Evolutionary conservation across 2,797 vertebrate species (phyloP).

Genomic region (Simalia tracyae): DNA sequence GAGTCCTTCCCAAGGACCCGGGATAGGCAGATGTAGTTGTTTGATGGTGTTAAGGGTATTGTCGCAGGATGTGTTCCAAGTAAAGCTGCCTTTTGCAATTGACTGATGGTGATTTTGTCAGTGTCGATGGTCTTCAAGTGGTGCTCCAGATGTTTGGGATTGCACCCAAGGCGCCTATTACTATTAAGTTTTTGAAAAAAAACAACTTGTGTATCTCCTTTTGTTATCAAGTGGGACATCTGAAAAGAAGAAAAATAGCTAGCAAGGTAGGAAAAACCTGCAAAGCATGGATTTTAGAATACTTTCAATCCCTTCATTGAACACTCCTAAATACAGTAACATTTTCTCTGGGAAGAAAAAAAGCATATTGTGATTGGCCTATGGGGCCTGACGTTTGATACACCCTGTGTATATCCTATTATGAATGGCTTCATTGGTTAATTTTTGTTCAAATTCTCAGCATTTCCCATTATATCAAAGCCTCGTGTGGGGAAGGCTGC

Average conservation of each 20-base stretch:
- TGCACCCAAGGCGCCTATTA: not conserved
- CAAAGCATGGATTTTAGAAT: not conserved
- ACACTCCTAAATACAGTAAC: not conserved
- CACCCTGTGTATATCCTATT: not conserved
- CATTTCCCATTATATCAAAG: not conserved
- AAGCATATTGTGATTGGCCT: not conserved
- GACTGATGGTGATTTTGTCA: no score
- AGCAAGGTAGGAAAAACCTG: not conserved
- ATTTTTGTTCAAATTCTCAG: not conserved
- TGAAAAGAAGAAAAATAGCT: not conserved
- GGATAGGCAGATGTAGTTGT: no score
- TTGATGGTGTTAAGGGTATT: no score
- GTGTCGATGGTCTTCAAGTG: not conserved
- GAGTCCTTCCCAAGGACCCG: not conserved
- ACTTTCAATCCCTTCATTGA: not conserved
- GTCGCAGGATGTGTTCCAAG: no score
- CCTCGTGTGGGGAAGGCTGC: not conserved
- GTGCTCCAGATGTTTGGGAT: not conserved
- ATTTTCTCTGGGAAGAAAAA: not conserved
- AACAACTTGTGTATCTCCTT: not conserved
- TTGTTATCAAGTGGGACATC: not conserved
- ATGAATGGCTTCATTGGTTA: not conserved
- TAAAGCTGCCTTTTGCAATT: no score
- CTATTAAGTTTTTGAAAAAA: not conserved
- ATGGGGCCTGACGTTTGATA: not conserved